These are phyloP conservation scores for Eupithecia centaureata DNA, from an alignment of 2,888 invertebrate genomes.

Conservation along the genomic window DNA sequence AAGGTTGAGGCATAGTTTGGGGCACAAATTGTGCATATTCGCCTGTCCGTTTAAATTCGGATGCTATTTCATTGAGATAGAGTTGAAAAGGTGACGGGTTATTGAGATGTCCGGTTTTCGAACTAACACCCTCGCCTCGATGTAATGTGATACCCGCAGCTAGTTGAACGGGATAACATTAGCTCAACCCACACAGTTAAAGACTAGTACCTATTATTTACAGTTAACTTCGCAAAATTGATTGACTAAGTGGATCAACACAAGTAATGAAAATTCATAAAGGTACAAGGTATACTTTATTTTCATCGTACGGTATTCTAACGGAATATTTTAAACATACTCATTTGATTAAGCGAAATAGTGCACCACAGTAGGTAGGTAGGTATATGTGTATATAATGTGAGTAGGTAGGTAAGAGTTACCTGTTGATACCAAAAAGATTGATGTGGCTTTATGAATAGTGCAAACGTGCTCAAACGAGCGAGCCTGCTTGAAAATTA, in stretches of 20 bases:
- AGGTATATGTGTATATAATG: too few species aligned
- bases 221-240: background rate
- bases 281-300: too few species aligned
- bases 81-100: constrained; percentile 13
- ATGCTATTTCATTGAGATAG: constrained; percentile 23
- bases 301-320: background rate
- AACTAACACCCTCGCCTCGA: constrained; percentile 59
- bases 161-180: constrained; percentile 47
- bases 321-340: background rate
- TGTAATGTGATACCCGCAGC: constrained; percentile 26
- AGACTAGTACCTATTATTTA: constrained; percentile 17
- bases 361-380: background rate
- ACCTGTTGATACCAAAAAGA: too few species aligned
- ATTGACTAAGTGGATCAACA: background rate
- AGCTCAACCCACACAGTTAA: constrained; percentile 18
- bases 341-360: background rate
- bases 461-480: background rate
- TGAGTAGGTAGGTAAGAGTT: too few species aligned
- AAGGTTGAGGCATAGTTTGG: background rate
- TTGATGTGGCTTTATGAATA: background rate
- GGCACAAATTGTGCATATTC: background rate
- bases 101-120: constrained; percentile 49
- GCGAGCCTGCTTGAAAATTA: background rate
- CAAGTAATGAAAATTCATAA: background rate
- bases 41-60: background rate